Conservation (phyloP, 2,113 vertebrate species). For the Columba livia region DNA sequence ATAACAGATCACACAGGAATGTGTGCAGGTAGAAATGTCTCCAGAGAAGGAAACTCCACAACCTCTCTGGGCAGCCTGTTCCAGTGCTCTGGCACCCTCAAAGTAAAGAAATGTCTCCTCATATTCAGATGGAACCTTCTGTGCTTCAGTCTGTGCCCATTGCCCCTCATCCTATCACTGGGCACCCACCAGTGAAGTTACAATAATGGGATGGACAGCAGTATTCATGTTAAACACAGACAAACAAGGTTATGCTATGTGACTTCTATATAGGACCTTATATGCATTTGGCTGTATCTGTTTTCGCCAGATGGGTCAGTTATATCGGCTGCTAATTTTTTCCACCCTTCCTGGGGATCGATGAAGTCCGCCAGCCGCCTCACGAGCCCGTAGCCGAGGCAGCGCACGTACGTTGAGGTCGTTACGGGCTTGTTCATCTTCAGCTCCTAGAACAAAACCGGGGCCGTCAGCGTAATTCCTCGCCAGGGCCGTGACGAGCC, state of each 20-base stretch:
- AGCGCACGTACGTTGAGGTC: constrained; percentile 82
- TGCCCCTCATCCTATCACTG: too few relatives aligned
- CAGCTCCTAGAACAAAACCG: constrained; percentile 10
- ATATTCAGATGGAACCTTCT: too few relatives aligned
- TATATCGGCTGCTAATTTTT: constrained; percentile 81
- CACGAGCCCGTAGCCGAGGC: constrained; percentile 75
- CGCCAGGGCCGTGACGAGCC: accelerated
- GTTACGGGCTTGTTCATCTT: constrained; percentile 81
- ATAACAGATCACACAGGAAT: too few relatives aligned
- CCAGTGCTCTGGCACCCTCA: too few relatives aligned
- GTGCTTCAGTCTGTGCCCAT: too few relatives aligned
- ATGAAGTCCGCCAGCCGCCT: constrained; percentile 83
- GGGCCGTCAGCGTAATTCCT: accelerated
- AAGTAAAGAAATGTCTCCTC: too few relatives aligned
- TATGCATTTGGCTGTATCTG: constrained; percentile 87
- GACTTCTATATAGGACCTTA: constrained; percentile 59
- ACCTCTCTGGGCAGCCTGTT: too few relatives aligned
- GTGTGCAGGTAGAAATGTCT: too few relatives aligned
- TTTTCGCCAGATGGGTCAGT: constrained; percentile 79
- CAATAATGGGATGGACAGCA: accelerated
- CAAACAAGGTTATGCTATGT: accelerated
- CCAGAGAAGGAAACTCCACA: too few relatives aligned
- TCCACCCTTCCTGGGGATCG: constrained; percentile 91
- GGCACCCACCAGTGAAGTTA: too few relatives aligned
- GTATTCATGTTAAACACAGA: accelerated